Evolutionary conservation across 2,113 vertebrate genomes (phyloP).

Genomic region (Sinocyclocheilus maitianheensis): DNA sequence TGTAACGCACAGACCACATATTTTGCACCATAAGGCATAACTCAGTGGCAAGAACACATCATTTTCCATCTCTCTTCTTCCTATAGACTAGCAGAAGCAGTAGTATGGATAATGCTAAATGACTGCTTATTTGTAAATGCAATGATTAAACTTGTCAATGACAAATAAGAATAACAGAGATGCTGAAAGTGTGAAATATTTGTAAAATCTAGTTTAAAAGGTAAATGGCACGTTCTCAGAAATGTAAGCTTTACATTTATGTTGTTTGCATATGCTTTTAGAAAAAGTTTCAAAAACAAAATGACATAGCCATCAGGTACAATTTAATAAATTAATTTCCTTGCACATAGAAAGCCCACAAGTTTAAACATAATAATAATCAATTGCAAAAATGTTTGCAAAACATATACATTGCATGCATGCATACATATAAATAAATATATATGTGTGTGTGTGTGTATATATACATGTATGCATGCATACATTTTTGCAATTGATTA

Average conservation of each 20-base stretch:
- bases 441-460: too few relatives aligned
- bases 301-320: too few relatives aligned
- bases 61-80: not conserved
- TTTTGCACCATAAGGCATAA: constrained; percentile 12
- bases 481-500: too few relatives aligned
- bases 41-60: not conserved
- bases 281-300: not conserved
- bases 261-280: not conserved
- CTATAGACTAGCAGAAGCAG: not conserved
- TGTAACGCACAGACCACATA: constrained; percentile 69
- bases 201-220: not conserved
- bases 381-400: too few relatives aligned
- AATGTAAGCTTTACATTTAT: not conserved
- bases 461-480: too few relatives aligned
- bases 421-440: too few relatives aligned
- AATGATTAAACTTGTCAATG: not conserved
- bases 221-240: not conserved
- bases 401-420: too few relatives aligned
- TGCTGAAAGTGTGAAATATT: too few relatives aligned
- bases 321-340: too few relatives aligned
- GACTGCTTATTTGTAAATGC: not conserved
- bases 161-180: too few relatives aligned
- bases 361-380: too few relatives aligned
- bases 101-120: not conserved
- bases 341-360: too few relatives aligned